Evolutionary conservation across 1,140 invertebrate genomes (phyloP), one percentile per base, ranked within the genome.

Genomic region (Octopus sinensis): DNA sequence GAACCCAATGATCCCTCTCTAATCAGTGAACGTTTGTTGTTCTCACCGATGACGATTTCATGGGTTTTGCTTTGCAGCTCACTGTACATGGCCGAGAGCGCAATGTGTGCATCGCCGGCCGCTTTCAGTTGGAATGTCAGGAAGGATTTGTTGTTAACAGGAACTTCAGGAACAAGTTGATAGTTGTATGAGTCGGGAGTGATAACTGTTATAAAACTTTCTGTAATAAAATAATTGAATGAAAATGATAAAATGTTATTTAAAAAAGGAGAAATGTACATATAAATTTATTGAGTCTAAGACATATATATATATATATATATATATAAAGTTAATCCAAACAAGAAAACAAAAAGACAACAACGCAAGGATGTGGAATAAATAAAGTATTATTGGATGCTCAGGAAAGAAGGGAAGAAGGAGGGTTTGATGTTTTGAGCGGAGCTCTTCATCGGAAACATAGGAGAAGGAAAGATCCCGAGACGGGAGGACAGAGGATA

Each of bases 121-220:
- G 89, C 89, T 78, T 87, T 90, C 52, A 90, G 78, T 85, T 86
- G 87, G 84, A 90, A 90, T 6, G 88, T 87, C n/a, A 90, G 53
- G 84, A 86, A 89, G 23, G 84, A 86, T 83, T 90, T 90, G 76
- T 86, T 87, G 81, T 83, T 86, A 17, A 90, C 87, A 0, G 85
- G 84, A 7, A 90, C 87, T 81, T 90, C 88, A 51, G 89, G 89
- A 9, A 90, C 86, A 76, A 88, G 85, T 71, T 87, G 86, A 81
- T 89, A 90, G 51, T 84, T 84, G 83, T 89, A 90, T 9, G 84
- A 79, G 79, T 87, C 87, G 4, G 88, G 88, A 9, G 89, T 90
- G 53, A 88, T 87, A 6, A 90, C 87, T 12, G 88, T 88, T 6
- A 89, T 87, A 81, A 89, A 90, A 82, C 88, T 90, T 80, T 87